Conservation (phyloP, 2,113 vertebrate species). For the Dasyornis broadbenti region DNA sequence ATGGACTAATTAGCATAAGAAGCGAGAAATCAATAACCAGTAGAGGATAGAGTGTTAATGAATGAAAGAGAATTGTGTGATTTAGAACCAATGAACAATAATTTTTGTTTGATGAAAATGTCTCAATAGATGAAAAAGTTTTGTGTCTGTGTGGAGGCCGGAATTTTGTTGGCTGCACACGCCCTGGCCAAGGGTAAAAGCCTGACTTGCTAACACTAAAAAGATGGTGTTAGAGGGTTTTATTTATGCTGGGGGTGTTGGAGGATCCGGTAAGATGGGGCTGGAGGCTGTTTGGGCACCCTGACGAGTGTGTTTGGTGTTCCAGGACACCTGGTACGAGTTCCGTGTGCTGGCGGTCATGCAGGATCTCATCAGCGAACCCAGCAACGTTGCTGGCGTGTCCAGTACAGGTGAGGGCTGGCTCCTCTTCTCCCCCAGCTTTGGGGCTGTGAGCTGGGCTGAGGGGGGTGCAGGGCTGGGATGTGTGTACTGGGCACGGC, state of each 20-base stretch:
- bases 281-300: background rate
- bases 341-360: conserved; percentile 97
- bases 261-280: background rate
- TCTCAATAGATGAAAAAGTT: background rate
- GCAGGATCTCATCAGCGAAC: conserved; percentile 98
- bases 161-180: background rate
- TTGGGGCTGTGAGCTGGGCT: background rate
- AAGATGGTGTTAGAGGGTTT: background rate
- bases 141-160: background rate
- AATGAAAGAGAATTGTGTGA: background rate
- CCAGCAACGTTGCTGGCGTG: conserved; percentile 96
- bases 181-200: background rate
- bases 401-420: conserved; percentile 88
- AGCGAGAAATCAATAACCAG: background rate
- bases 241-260: background rate
- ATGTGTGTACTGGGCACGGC: background rate
- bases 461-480: rapidly evolving
- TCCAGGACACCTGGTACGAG: conserved; percentile 97
- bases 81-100: background rate
- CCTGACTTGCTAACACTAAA: background rate
- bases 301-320: background rate
- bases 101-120: background rate
- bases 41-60: background rate
- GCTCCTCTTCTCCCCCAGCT: background rate
- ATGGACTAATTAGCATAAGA: background rate